A percentile compares a stretch with the other conserved stretches of the same genome.
phyloP scores from a whole-genome alignment of 2,797 vertebrate species.

The Lacerta viridis region DNA sequence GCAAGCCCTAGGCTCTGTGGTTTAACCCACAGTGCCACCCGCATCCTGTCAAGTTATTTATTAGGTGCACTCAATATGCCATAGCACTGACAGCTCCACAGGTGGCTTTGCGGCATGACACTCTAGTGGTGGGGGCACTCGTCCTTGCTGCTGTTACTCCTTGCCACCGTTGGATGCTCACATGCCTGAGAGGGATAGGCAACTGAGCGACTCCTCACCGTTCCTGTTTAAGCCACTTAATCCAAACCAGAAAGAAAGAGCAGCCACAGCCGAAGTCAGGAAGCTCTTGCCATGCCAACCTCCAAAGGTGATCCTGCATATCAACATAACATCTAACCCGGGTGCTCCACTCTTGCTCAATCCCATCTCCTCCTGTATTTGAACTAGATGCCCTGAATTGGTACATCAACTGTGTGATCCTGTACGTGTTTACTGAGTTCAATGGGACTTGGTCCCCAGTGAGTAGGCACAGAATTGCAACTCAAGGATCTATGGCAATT shows the following conservation, averaged over 20 bases:
- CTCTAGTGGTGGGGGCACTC: background rate
- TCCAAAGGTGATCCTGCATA: too few species aligned
- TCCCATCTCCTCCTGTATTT: background rate
- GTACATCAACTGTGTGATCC: background rate
- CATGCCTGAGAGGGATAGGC: background rate
- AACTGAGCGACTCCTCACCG: background rate
- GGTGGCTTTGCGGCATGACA: background rate
- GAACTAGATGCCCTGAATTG: conserved; percentile 27
- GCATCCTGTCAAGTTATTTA: too few species aligned
- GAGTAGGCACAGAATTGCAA: background rate
- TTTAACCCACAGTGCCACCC: too few species aligned
- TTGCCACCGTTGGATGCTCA: too few species aligned
- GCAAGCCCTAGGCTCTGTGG: too few species aligned
- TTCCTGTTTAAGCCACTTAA: background rate
- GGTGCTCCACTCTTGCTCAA: conserved; percentile 15
- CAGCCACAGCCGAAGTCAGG: background rate
- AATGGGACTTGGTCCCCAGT: background rate
- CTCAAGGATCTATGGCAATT: conserved; percentile 8
- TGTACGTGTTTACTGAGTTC: background rate
- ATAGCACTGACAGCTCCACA: too few species aligned
- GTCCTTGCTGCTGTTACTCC: background rate
- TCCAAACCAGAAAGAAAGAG: background rate
- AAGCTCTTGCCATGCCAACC: background rate
- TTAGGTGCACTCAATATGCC: background rate
- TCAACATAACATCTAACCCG: too few species aligned